These are phyloP conservation scores for Psylliodes chrysocephalus DNA, from an alignment of 2,888 invertebrate species.

Conservation along the genomic window DNA sequence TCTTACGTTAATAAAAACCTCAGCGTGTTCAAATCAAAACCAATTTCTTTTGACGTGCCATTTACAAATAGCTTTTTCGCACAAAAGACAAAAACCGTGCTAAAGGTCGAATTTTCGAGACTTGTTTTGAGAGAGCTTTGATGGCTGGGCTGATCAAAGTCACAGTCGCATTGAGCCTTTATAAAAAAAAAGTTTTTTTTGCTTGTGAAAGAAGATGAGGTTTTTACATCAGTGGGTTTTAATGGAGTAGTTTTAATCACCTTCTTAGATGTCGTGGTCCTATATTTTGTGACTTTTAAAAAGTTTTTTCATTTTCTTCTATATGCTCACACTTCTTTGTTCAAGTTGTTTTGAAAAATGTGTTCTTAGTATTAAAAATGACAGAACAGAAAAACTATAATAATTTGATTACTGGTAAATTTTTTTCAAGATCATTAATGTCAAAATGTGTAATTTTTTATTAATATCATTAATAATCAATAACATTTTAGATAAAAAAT, in stretches of 20 bases:
- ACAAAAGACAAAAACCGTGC: conserved; percentile 23
- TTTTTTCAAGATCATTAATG: too few relatives aligned
- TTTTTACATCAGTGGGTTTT: background rate
- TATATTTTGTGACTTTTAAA: too few relatives aligned
- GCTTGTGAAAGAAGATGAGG: background rate
- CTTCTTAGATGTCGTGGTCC: too few relatives aligned
- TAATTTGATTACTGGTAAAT: too few relatives aligned
- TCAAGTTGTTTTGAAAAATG: too few relatives aligned
- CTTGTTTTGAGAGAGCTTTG: conserved; percentile 21
- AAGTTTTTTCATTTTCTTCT: too few relatives aligned
- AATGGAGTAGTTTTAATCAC: background rate
- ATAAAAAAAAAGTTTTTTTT: conserved; percentile 9
- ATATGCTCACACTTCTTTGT: too few relatives aligned
- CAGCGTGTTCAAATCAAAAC: conserved; percentile 22
- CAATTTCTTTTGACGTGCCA: conserved; percentile 25
- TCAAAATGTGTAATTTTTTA: too few relatives aligned
- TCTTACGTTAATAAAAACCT: background rate
- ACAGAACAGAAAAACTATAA: too few relatives aligned
- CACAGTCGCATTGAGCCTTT: background rate
- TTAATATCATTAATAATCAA: too few relatives aligned
- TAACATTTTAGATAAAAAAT: too few relatives aligned
- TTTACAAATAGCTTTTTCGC: conserved; percentile 16
- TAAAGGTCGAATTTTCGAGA: conserved; percentile 11
- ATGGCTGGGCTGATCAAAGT: conserved; percentile 22
- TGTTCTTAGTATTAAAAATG: too few relatives aligned